Conservation (phyloP, 2,113 vertebrate species). For the Sardina pilchardus region DNA sequence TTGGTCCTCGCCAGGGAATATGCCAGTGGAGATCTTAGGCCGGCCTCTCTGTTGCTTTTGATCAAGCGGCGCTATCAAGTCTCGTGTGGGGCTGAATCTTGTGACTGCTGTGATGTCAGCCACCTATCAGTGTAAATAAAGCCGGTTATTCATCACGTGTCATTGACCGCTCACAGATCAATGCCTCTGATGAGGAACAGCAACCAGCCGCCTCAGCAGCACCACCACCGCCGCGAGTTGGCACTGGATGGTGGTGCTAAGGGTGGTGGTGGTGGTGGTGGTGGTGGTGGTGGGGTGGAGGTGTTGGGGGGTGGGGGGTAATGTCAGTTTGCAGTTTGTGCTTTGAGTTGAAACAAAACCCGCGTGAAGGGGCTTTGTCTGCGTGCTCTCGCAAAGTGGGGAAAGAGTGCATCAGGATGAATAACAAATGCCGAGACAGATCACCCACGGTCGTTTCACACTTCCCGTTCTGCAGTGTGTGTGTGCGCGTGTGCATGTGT, state of each 20-base stretch:
- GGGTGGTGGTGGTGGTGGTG: background rate
- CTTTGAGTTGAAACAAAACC: constrained; percentile 16
- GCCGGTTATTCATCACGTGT: constrained; percentile 33
- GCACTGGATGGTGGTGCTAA: background rate
- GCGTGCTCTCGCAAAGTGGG: constrained; percentile 30
- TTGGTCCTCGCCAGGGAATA: background rate
- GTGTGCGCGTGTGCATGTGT: background rate
- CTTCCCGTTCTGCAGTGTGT: constrained; percentile 8
- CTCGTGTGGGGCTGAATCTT: constrained; percentile 26
- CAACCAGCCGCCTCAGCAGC: constrained; percentile 17
- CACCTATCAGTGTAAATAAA: constrained; percentile 35
- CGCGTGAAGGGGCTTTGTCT: constrained; percentile 28
- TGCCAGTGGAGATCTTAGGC: constrained; percentile 16
- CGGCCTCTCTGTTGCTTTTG: constrained; percentile 25
- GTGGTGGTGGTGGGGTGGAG: background rate
- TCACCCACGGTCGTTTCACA: constrained; percentile 34
- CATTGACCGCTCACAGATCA: constrained; percentile 25
- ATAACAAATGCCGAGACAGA: constrained; percentile 44
- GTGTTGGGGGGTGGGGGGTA: background rate
- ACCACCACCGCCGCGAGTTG: background rate
- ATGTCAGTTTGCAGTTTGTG: background rate
- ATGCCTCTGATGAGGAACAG: constrained; percentile 39
- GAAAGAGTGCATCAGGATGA: constrained; percentile 33
- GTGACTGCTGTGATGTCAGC: constrained; percentile 25
- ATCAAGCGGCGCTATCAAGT: constrained; percentile 24